Evolutionary conservation across 2,797 vertebrate species (phyloP).

Genomic region (Peromyscus attwateri): DNA sequence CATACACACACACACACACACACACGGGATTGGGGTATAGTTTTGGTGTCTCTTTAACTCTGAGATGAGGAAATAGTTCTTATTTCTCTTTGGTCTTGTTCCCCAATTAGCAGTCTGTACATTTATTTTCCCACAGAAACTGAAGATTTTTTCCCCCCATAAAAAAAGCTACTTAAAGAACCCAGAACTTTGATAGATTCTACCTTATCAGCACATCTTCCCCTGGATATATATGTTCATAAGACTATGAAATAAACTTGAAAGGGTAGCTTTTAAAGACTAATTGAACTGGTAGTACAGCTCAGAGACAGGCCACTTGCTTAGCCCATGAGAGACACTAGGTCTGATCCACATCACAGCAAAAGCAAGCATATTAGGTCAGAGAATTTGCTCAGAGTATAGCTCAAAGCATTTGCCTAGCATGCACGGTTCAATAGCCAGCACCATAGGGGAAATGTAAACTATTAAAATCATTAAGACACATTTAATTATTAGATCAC

Average conservation of each 20-base stretch:
- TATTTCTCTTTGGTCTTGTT: slow-evolving; percentile 49
- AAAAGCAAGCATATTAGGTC: background rate
- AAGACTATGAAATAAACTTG: background rate
- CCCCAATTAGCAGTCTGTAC: background rate
- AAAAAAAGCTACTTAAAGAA: background rate
- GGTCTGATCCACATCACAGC: background rate
- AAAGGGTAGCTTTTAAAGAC: background rate
- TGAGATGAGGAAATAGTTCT: background rate
- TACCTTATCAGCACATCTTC: background rate
- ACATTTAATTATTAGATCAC: background rate
- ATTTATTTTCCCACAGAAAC: slow-evolving; percentile 2
- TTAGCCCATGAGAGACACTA: background rate
- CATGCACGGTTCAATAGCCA: background rate
- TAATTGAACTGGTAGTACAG: background rate
- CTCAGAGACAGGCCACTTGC: background rate
- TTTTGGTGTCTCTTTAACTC: background rate
- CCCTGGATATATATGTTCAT: background rate
- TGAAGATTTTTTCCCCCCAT: background rate
- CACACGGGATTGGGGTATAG: background rate
- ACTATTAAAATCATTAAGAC: slow-evolving; percentile 12
- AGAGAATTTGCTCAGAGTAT: background rate
- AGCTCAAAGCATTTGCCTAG: background rate
- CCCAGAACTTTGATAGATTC: background rate
- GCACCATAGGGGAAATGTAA: background rate
- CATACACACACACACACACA: background rate